phyloP scores from a whole-genome alignment of 2,113 vertebrate species.

The Bubo blakistoni region DNA sequence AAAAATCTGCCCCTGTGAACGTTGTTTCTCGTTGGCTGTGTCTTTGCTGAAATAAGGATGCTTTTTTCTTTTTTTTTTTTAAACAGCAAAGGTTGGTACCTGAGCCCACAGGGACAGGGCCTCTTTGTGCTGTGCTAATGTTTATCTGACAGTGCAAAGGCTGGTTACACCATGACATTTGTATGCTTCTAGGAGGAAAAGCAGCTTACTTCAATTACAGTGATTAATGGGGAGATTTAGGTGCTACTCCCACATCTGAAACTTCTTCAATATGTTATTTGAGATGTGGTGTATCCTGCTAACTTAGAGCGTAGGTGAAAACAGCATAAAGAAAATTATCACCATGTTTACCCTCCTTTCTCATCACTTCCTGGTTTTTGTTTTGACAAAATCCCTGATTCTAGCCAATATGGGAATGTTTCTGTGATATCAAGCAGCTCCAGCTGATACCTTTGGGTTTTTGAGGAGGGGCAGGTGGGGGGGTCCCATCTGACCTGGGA shows the following conservation, averaged over 20 bases:
- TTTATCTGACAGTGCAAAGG: background rate
- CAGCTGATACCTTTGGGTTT: background rate
- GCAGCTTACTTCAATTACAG: background rate
- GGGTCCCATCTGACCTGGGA: background rate
- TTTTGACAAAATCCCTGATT: background rate
- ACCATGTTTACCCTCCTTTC: background rate
- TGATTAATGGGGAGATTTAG: background rate
- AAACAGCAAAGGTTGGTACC: background rate
- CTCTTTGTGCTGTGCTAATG: accelerated
- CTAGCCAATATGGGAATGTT: no score
- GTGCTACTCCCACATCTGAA: background rate
- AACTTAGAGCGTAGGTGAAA: background rate
- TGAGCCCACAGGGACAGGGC: background rate
- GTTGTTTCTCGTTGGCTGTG: background rate
- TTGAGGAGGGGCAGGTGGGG: background rate
- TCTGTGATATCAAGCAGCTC: background rate
- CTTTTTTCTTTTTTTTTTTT: background rate
- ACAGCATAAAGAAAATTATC: background rate
- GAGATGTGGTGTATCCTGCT: background rate
- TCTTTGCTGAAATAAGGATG: background rate
- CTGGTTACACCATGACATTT: background rate
- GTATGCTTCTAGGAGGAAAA: background rate
- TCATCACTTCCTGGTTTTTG: background rate
- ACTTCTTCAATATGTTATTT: background rate
- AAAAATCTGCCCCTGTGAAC: accelerated